Percentiles rank a stretch among this genome's conserved stretches.
Evolutionary conservation across 1,140 invertebrate genomes (phyloP).

Genomic region (Bombus terrestris): DNA sequence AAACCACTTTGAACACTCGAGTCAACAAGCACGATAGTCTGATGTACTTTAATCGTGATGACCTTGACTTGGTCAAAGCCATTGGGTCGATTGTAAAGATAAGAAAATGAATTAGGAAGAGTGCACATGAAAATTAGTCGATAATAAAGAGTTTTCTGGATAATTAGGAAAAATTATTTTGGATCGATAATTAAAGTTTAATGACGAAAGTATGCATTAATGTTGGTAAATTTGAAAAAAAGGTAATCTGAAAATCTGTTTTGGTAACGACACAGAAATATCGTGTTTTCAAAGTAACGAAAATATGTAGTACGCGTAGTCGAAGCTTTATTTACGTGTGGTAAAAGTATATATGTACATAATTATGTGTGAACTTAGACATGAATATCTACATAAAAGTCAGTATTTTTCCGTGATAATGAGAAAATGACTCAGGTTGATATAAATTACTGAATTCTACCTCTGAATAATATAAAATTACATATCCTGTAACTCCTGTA

Average conservation of each 20-base stretch:
- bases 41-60: neutral
- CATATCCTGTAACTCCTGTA: slow-evolving; percentile 9
- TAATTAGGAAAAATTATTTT: neutral
- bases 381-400: slow-evolving; percentile 6
- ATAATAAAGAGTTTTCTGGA: neutral
- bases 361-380: slow-evolving; percentile 18
- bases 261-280: neutral
- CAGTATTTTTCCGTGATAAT: neutral
- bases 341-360: slow-evolving; percentile 5
- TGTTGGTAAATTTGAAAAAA: neutral
- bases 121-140: neutral
- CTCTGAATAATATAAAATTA: slow-evolving; percentile 14
- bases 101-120: neutral
- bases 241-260: no score
- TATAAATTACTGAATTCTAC: slow-evolving; percentile 19
- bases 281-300: neutral
- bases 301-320: slow-evolving; percentile 15
- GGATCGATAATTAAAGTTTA: neutral
- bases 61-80: neutral
- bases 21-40: neutral
- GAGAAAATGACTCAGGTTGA: slow-evolving; percentile 4
- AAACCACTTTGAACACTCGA: slow-evolving; percentile 41
- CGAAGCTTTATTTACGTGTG: slow-evolving; percentile 13
- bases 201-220: neutral
- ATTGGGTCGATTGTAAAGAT: neutral